Conservation (phyloP, 2,888 invertebrate genomes). For the Eugnorisma glareosa region DNA sequence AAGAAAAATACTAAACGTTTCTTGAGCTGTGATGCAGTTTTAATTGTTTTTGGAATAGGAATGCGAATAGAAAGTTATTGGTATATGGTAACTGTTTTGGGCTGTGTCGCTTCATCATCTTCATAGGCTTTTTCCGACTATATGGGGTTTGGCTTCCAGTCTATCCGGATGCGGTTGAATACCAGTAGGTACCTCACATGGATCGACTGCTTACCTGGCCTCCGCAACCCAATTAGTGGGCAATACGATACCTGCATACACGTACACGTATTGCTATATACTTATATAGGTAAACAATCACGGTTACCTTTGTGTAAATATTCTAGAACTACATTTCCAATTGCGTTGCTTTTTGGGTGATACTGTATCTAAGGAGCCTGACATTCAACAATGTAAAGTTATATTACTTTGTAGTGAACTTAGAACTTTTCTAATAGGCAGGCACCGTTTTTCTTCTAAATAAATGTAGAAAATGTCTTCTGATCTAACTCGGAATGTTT, state of each 20-base stretch:
- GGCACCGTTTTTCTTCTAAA: constrained; percentile 14
- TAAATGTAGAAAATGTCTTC: constrained; percentile 23
- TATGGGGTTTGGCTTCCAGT: not conserved
- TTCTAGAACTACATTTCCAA: not conserved
- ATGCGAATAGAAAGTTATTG: not conserved
- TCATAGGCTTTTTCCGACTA: not conserved
- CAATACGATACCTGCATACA: not conserved
- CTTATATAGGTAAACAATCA: too few relatives aligned
- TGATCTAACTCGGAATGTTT: constrained; percentile 34
- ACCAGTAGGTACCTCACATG: not conserved
- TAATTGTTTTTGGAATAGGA: not conserved
- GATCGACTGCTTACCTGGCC: not conserved
- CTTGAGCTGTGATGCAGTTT: constrained; percentile 28
- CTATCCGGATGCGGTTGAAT: not conserved
- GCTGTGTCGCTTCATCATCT: not conserved
- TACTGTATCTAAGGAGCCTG: not conserved
- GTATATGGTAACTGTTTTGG: not conserved
- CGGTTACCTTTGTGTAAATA: not conserved
- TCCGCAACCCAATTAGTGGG: not conserved
- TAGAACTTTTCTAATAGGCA: not conserved
- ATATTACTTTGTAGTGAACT: not conserved
- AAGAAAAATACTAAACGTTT: constrained; percentile 73
- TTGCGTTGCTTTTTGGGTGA: not conserved
- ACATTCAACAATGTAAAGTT: not conserved
- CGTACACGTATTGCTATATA: not conserved